Base-by-base conservation (phyloP, 2,797 vertebrate species). In the Darevskia nairensis region DNA sequence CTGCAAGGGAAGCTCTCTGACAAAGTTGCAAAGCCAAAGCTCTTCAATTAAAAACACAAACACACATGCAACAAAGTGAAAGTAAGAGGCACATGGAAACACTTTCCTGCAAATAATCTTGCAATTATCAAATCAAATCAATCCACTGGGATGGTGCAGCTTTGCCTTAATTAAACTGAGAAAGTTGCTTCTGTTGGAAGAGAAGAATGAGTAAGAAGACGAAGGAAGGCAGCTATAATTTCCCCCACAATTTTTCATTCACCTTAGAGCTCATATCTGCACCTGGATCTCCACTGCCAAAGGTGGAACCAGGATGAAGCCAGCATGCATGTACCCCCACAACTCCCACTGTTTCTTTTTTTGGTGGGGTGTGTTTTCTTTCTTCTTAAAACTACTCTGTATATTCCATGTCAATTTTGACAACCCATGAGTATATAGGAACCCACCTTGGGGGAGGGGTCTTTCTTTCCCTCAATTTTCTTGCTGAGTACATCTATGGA, bases 1-100 rank as follows among this genome's bases (percentile, higher is more conserved):
- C 35, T 78, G 32, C 59, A 84, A 84, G 89, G 39, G 88, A 92
- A 86, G 7, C 80, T 86, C 44, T 82, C 55, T 91, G 87, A 39
- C 2, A 84, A 89, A 74, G 39, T 35, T 44, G 50, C 23, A 85
- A 66, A 46, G 8, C 25, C 11, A 61, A 72, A 15, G 87, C 7
- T 2, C 19, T 44, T 10, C 0, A 1, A 10, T 87, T 35, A 59
- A 29, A 25, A 85, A 82, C 11, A 23, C 64, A 64, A 61, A 55
- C 50, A 55, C 50, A 55, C 50, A 55, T 15, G 15, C 27, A 29
- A 77, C 15, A 35, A 64, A n/a, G 77, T 41, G 3, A 0, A 0
- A 0, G 84, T 9, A 64, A 32, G 7, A 13, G 89, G 8, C 89
- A 39, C 23, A 27, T 25, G 59, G 17, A 68, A 64, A 35, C n/a